Conservation (phyloP, 2,888 invertebrate genomes). For the Drosophila anomelani region DNA sequence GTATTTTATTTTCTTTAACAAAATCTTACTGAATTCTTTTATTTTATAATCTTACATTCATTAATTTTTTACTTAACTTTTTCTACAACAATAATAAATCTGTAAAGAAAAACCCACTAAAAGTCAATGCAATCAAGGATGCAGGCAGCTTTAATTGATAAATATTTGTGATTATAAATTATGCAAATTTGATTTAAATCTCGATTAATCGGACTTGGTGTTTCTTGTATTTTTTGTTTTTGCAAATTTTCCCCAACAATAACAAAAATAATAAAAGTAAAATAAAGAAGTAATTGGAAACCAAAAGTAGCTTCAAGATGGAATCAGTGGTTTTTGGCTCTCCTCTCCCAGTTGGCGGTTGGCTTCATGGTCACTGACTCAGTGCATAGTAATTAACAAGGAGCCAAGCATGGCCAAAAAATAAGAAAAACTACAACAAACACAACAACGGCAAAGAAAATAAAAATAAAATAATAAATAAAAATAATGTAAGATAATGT, state of each 20-base stretch:
- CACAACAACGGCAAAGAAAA: not conserved
- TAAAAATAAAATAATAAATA: constrained; percentile 5
- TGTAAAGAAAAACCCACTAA: not conserved
- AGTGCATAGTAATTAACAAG: constrained; percentile 72
- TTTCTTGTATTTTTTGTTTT: no score
- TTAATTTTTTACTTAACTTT: not conserved
- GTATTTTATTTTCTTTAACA: no score
- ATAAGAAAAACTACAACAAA: not conserved
- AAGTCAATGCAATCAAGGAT: not conserved
- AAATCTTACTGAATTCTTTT: no score
- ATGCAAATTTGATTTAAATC: not conserved
- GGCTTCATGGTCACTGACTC: constrained; percentile 76
- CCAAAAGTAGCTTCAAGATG: constrained; percentile 10
- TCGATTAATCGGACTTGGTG: not conserved
- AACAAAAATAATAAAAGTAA: not conserved
- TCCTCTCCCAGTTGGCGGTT: constrained; percentile 17
- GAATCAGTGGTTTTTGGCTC: constrained; percentile 16
- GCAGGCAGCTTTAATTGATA: not conserved
- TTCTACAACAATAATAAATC: not conserved
- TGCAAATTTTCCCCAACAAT: not conserved
- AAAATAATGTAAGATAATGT: constrained; percentile 8
- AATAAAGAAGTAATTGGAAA: not conserved
- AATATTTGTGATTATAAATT: not conserved
- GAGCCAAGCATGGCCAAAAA: constrained; percentile 19
- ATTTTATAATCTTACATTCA: no score